Percentiles rank a stretch among this genome's conserved stretches.
Evolutionary conservation across 64 coral and sea anemone genomes (phyloP).

Genomic region (Montipora foliosa): DNA sequence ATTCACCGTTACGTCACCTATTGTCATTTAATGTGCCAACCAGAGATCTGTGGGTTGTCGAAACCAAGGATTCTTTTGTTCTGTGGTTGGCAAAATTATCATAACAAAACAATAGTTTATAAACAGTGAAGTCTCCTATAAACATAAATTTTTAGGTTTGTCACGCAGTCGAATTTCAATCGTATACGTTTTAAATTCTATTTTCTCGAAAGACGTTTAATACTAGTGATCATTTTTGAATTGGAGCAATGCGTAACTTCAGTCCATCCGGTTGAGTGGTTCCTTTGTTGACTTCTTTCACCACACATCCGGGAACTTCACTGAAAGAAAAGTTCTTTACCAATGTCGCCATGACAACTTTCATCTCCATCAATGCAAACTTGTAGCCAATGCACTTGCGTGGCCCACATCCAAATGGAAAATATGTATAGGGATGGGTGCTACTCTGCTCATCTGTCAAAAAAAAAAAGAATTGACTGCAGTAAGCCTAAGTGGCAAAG

Average conservation of each 20-base stretch:
- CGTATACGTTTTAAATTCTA: no score
- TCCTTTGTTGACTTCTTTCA: neutral
- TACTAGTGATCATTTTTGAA: neutral
- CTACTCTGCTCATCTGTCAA: neutral
- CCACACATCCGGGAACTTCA: conserved; percentile 27
- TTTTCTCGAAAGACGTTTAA: no score
- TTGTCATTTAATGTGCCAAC: no score
- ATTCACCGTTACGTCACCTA: no score
- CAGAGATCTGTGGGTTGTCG: no score
- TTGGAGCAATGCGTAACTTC: neutral
- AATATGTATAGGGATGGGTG: neutral
- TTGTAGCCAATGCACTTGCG: conserved; percentile 63
- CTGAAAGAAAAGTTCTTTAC: conserved; percentile 16
- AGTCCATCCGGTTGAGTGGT: neutral
- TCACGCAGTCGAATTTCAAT: no score
- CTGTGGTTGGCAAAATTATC: no score
- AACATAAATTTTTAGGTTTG: no score
- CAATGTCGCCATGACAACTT: neutral
- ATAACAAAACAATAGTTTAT: no score
- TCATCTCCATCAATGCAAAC: conserved; percentile 49
- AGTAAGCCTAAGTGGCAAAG: neutral
- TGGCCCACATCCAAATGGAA: conserved; percentile 61
- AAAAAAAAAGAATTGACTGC: neutral
- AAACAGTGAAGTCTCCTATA: no score
- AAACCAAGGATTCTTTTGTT: no score